Percentiles rank a stretch among this genome's conserved stretches.
Conservation (phyloP, 2,888 invertebrate genomes). For the Oithona nana region DNA sequence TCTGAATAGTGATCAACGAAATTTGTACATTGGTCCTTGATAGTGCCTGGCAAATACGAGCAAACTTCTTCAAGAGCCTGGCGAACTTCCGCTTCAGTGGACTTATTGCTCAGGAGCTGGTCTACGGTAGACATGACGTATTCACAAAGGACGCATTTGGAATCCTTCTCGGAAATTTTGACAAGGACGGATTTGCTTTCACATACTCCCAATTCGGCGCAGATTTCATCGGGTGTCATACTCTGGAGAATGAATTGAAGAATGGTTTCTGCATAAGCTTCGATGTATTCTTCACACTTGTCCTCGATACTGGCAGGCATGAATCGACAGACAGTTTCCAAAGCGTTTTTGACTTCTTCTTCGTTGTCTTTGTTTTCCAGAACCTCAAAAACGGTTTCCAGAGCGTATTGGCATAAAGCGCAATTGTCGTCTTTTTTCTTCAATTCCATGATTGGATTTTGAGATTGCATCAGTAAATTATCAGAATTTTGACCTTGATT, state of each 20-base stretch:
- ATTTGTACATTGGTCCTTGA: background rate
- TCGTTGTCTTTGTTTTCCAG: constrained; percentile 52
- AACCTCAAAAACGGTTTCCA: constrained; percentile 49
- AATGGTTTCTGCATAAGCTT: constrained; percentile 51
- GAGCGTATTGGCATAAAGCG: constrained; percentile 60
- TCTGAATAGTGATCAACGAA: constrained; percentile 24
- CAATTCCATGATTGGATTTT: background rate
- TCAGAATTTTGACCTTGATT: background rate
- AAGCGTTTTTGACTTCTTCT: constrained; percentile 45
- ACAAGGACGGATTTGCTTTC: constrained; percentile 22
- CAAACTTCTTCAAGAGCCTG: constrained; percentile 43
- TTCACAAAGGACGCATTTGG: constrained; percentile 20
- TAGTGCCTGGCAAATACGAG: constrained; percentile 27
- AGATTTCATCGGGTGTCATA: constrained; percentile 52
- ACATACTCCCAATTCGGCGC: constrained; percentile 55
- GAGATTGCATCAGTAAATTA: background rate
- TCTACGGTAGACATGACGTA: constrained; percentile 20
- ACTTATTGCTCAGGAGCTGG: background rate
- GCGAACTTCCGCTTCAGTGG: background rate
- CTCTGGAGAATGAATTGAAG: constrained; percentile 57
- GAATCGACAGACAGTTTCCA: constrained; percentile 47
- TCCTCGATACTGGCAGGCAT: constrained; percentile 40
- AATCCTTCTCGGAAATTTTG: background rate
- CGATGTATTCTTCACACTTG: constrained; percentile 54
- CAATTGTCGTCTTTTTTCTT: constrained; percentile 35